phyloP scores from a whole-genome alignment of 1,140 invertebrate species.

The Cotesia typhae region DNA sequence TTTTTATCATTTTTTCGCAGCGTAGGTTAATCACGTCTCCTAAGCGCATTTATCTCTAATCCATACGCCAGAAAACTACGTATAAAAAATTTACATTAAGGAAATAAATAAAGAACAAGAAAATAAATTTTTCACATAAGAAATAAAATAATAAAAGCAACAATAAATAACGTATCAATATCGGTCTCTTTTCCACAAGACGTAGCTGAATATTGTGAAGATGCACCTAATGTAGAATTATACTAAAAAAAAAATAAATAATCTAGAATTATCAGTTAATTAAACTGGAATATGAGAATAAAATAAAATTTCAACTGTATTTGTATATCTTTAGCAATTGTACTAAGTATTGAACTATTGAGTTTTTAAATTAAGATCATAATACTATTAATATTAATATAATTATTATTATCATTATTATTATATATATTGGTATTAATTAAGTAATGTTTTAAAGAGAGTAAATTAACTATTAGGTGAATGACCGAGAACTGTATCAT shows the following conservation, averaged over 20 bases:
- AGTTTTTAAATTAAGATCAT: conserved; percentile 52
- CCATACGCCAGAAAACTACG: conserved; percentile 29
- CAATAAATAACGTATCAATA: conserved; percentile 30
- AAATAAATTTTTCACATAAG: not conserved
- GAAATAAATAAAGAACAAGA: not conserved
- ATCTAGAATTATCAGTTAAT: not conserved
- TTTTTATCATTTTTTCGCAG: conserved; percentile 54
- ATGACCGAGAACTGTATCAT: conserved; percentile 44
- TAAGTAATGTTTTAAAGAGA: conserved; percentile 54
- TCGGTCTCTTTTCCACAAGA: conserved; percentile 28
- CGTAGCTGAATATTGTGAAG: conserved; percentile 24
- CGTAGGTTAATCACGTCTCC: conserved; percentile 55
- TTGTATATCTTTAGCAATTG: conserved; percentile 63
- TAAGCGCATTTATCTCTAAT: conserved; percentile 57
- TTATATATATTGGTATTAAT: conserved; percentile 60
- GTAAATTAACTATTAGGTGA: conserved; percentile 46
- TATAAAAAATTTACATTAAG: conserved; percentile 33
- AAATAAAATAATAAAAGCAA: conserved; percentile 2
- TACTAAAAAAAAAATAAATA: conserved; percentile 39
- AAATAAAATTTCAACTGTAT: conserved; percentile 55
- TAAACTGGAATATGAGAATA: not conserved
- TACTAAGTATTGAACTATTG: conserved; percentile 59
- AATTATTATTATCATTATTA: conserved; percentile 50
- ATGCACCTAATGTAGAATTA: conserved; percentile 41
- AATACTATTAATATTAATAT: no score